Evolutionary conservation across 2,888 invertebrate genomes (phyloP).

Genomic region (Julus scanicus): DNA sequence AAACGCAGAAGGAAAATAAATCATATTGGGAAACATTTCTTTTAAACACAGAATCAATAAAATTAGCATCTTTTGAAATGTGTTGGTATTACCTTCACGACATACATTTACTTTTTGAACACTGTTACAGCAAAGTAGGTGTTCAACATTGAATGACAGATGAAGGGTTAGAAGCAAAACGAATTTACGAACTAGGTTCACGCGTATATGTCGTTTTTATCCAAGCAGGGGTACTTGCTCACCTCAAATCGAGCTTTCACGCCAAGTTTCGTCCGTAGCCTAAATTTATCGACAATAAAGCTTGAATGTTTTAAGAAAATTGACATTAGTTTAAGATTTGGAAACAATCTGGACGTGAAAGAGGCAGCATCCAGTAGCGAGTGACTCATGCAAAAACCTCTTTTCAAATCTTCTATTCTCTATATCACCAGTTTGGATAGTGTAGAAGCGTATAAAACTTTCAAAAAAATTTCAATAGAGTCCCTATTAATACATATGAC

Average conservation of each 20-base stretch:
- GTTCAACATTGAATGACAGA: background rate
- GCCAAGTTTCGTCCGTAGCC: background rate
- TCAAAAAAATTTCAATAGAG: conserved; percentile 18
- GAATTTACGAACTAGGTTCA: conserved; percentile 21
- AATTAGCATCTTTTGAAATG: too few species aligned
- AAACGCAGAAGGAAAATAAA: too few species aligned
- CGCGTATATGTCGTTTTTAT: background rate
- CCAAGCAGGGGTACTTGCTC: background rate
- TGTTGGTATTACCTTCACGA: background rate
- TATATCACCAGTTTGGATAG: background rate
- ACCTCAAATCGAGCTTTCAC: background rate
- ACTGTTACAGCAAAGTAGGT: background rate
- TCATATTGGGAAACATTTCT: too few species aligned
- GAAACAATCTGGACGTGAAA: background rate
- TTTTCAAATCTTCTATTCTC: conserved; percentile 12
- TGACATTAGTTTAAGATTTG: conserved; percentile 29
- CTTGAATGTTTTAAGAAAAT: conserved; percentile 36
- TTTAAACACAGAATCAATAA: too few species aligned
- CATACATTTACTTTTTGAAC: background rate
- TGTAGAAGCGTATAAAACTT: background rate
- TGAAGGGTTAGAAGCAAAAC: background rate
- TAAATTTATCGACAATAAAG: conserved; percentile 39
- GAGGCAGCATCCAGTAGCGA: conserved; percentile 38
- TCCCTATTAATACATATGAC: conserved; percentile 24
- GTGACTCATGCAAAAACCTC: conserved; percentile 24